Conservation (phyloP, 2,797 vertebrate genomes). For the Rhynchotus rufescens region DNA sequence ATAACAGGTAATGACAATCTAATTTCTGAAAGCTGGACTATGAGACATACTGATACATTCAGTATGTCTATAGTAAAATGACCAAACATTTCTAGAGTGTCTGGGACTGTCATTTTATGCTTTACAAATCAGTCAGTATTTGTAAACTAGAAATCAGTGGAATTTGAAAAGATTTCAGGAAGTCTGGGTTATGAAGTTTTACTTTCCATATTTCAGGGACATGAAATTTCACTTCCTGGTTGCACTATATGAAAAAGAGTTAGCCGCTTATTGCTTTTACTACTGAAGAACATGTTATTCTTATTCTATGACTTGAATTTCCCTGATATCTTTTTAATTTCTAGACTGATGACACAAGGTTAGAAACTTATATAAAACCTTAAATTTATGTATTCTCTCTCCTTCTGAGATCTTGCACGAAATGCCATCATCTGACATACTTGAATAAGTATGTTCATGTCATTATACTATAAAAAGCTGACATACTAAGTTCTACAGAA, state of each 20-base stretch:
- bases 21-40: neutral
- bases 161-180: neutral
- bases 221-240: neutral
- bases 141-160: too few species aligned
- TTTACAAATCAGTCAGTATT: neutral
- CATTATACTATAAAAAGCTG: too few species aligned
- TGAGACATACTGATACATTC: fast-evolving
- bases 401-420: neutral
- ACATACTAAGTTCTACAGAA: neutral
- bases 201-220: neutral
- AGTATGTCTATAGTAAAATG: neutral
- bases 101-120: neutral
- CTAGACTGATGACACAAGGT: neutral
- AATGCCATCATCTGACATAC: neutral
- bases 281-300: neutral
- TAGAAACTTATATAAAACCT: neutral
- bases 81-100: neutral
- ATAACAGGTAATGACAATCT: neutral
- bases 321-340: neutral
- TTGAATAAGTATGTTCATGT: neutral
- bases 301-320: neutral
- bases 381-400: neutral
- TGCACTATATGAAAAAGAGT: neutral
- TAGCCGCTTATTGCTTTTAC: neutral
- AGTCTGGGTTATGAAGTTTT: neutral